Evolutionary conservation across 2,888 invertebrate genomes (phyloP), one percentile per base, ranked within the genome.

Genomic region (Stenolophus ochropezus): DNA sequence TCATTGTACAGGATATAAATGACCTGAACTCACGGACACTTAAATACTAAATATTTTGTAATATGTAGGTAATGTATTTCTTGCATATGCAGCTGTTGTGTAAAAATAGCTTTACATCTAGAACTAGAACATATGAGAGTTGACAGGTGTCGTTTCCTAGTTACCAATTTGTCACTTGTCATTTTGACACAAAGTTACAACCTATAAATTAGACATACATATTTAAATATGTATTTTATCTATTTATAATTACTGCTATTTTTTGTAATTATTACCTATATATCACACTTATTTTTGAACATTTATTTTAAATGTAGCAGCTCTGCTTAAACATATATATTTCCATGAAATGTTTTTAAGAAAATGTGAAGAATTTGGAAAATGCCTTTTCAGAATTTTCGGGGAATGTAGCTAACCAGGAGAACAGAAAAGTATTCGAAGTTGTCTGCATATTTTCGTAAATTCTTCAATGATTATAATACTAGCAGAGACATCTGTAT

Each of bases 391-490:
- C 74, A 74, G 74, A 58, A 79, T 11, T 51, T 61, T 58, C 65
- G 61, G 79, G 74, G 82, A 82, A 82, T 82, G 61, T 69, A 49
- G n/a, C 4, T 8, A 21, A 82, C 42, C 82, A 73, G 79, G 82
- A 53, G 65, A 73, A 51, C 79, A 82, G 49, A 27, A 82, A 8
- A 18, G 82, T 53, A 16, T 33, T n/a, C 4, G 4, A 61, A 65
- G 79, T 82, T 82, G 78, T 77, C 8, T 23, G 21, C 18, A 56
- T 56, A 56, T 56, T 56, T 56, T 56, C 56, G 8, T 20, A 56
- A 56, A 56, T 21, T 1, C 20, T 21, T 56, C 3, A 2, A 21
- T 1, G 11, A 11, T 11, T 20, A 56, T 20, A 11, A 20, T 21
- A 18, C 6, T 20, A 1, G 18, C 3, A 11, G 56, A 6, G 56